Evolutionary conservation across 2,113 vertebrate genomes (phyloP).

Genomic region (Lamprologus tigripictilis): DNA sequence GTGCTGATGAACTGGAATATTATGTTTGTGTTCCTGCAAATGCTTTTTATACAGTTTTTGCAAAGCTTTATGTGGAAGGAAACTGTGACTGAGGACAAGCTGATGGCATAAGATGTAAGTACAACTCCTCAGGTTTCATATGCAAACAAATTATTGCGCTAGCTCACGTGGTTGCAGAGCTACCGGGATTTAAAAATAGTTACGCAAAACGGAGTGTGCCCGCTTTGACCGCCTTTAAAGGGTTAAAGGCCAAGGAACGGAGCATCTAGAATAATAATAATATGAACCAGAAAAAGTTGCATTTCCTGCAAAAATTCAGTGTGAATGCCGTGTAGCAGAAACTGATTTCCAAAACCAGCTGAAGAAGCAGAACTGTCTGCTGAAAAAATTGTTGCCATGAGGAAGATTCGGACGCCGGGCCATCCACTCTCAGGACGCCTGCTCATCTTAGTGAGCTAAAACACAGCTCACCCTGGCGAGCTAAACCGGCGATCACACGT

Average conservation of each 20-base stretch:
- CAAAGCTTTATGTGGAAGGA: too few species aligned
- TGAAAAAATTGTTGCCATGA: neutral
- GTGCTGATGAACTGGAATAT: too few species aligned
- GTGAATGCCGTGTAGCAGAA: neutral
- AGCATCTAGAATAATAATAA: neutral
- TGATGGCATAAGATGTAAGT: too few species aligned
- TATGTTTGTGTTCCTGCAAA: rapidly evolving
- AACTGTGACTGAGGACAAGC: rapidly evolving
- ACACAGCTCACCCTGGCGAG: neutral
- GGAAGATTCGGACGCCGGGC: rapidly evolving
- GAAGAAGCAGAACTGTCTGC: neutral
- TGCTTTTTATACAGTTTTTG: rapidly evolving
- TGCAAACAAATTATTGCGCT: too few species aligned
- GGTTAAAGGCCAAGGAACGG: neutral
- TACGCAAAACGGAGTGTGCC: too few species aligned
- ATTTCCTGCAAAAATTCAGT: rapidly evolving
- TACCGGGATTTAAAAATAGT: too few species aligned
- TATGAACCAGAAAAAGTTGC: neutral
- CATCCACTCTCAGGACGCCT: neutral
- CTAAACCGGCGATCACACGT: neutral
- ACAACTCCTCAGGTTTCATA: too few species aligned
- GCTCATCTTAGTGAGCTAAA: neutral
- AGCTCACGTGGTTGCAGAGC: rapidly evolving
- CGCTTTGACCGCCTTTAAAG: rapidly evolving
- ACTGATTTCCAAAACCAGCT: neutral